Base-by-base conservation (phyloP, 2,888 invertebrate species). In the Amitus sp. region DNA sequence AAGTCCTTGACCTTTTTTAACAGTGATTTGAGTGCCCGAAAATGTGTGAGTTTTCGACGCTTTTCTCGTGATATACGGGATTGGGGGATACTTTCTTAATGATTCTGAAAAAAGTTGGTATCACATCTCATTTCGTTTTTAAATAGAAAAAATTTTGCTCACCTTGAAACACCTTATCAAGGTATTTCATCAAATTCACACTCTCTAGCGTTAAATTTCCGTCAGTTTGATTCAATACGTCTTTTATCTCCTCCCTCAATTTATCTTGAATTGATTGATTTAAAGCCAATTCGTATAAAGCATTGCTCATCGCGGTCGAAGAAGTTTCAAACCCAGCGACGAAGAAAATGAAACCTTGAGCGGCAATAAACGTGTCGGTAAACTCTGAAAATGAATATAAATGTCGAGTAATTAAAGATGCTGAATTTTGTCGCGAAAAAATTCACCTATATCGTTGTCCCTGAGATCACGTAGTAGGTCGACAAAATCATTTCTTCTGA, bases 251-350 rank as follows among this genome's bases (percentile, higher is more conserved):
- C 7, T 72, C 50, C n/a, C 77, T 68, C 15, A 84, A 67, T 53
- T 72, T 77, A 5, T 81, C 74, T 62, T 84, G 84, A n/a, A 82
- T 70, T 1, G 76, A 70, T 2, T 74, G 81, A 67, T 84, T 76
- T 1, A 79, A 58, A 0, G 84, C 84, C 12, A 85, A 71, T 61
- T 82, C 79, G 62, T 83, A 83, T 6, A 83, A 70, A 18, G 78
- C 75, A 58, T 83, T 82, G 47, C 80, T 80, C 46, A 84, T 75
- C 0, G 83, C 81, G 1, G 81, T 75, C 0, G 84, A 82, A 0
- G 83, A 83, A 0, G 84, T 84, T 66, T 84, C 84, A 60, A 83
- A 43, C 2, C 85, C 85, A 37, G 83, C 85, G 33, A 80, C 40
- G 55, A 84, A 82, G 65, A 85, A 85, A 10, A 83, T 76, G 37